Evolutionary conservation across 2,113 vertebrate genomes (phyloP).

Genomic region (Eudyptes chrysolophus): DNA sequence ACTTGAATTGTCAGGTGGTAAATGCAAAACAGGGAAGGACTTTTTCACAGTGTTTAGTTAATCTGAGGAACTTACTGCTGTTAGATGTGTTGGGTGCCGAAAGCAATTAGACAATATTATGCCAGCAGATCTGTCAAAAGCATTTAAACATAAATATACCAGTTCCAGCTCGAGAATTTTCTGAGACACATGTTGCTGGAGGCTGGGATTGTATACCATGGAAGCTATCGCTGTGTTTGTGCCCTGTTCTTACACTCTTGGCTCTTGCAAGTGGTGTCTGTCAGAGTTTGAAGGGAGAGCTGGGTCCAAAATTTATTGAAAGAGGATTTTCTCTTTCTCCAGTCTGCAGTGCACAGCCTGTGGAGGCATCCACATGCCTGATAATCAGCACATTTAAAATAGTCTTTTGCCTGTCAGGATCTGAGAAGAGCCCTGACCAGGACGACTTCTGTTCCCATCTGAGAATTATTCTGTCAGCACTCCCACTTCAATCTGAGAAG

Average conservation of each 20-base stretch:
- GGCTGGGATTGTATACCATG: neutral
- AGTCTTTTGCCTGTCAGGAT: neutral
- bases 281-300: neutral
- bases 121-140: neutral
- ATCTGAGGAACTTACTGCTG: neutral
- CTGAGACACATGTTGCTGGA: neutral
- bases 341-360: neutral
- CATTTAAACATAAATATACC: neutral
- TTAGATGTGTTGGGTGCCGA: neutral
- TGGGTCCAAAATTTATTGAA: neutral
- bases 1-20: neutral
- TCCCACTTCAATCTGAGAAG: neutral
- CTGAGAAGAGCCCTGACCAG: neutral
- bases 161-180: neutral
- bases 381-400: constrained; percentile 51
- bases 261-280: neutral
- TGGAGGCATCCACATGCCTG: neutral
- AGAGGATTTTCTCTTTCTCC: neutral
- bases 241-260: neutral
- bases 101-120: neutral
- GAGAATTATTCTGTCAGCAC: constrained; percentile 12
- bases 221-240: neutral
- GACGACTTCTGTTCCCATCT: neutral
- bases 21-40: neutral
- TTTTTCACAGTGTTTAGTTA: neutral